phyloP scores from a whole-genome alignment of 1,140 invertebrate genomes.

The Ceratitis capitata region DNA sequence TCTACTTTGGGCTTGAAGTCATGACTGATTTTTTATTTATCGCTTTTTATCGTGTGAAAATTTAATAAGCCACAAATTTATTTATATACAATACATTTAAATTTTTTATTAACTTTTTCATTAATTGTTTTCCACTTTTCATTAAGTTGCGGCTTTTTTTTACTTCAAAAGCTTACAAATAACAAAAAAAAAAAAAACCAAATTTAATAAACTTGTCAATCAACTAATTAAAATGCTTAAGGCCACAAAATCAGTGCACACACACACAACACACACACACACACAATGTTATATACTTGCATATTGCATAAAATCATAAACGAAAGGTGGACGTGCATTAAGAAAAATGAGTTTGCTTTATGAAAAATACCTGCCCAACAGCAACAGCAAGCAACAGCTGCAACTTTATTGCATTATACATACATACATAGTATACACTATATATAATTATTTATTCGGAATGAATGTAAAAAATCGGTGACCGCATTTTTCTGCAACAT shows the following conservation, averaged over 20 bases:
- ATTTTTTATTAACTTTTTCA: too few relatives aligned
- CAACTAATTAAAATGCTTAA: constrained; percentile 18
- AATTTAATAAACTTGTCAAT: neutral
- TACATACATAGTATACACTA: neutral
- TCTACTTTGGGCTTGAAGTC: too few relatives aligned
- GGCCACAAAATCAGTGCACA: neutral
- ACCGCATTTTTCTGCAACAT: constrained; percentile 30
- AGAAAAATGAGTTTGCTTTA: neutral
- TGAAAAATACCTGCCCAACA: neutral
- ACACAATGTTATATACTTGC: too few relatives aligned
- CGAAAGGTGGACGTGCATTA: neutral
- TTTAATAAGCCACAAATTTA: too few relatives aligned
- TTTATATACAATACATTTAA: too few relatives aligned
- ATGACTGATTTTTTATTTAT: too few relatives aligned
- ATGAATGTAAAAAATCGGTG: neutral
- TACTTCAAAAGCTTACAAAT: neutral
- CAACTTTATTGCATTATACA: neutral
- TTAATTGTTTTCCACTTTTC: too few relatives aligned
- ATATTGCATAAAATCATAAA: constrained; percentile 22
- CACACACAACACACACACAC: too few relatives aligned
- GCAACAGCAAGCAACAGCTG: constrained; percentile 19
- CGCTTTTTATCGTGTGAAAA: too few relatives aligned
- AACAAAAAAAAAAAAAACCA: neutral
- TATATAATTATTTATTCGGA: neutral
- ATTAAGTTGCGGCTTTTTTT: neutral